Base-by-base conservation (phyloP, 2,797 vertebrate genomes). In the Brotula barbata region DNA sequence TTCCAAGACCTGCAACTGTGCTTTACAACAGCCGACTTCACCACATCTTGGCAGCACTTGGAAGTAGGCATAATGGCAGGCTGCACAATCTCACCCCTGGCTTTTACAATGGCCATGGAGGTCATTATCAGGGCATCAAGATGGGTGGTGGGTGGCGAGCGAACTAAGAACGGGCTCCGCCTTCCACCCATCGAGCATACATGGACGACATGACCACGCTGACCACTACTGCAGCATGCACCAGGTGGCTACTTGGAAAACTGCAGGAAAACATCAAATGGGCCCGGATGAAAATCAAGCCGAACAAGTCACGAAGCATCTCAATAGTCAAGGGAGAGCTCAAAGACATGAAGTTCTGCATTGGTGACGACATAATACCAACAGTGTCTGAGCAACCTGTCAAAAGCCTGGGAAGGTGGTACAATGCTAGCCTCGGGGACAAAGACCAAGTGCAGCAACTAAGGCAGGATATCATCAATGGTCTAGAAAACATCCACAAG, bases 171-270 rank as follows among this genome's bases (percentile, higher is more conserved):
- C 13, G 12, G 31, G 6, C 6, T 12, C 31, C 12, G 16, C 16
- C 48, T 51, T 17, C 48, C 48, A 4, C 48, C 48, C 13, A 16
- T 51, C 68, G 53, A 19, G 53, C 23, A 8, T 93, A 92, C 34
- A 94, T 43, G 53, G 40, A 56, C 23, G 53, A 56, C 53, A 25
- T 56, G 3, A 44, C n/a, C n/a, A n/a, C n/a, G n/a, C n/a, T n/a
- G n/a, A n/a, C n/a, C n/a, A n/a, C n/a, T n/a, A n/a, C n/a, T n/a
- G n/a, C n/a, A n/a, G n/a, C n/a, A n/a, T n/a, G n/a, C n/a, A n/a
- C n/a, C n/a, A n/a, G n/a, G n/a, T n/a, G n/a, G n/a, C n/a, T n/a
- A n/a, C n/a, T n/a, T n/a, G n/a, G n/a, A n/a, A n/a, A n/a, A n/a
- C n/a, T n/a, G n/a, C n/a, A n/a, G n/a, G n/a, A n/a, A n/a, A n/a